These are phyloP conservation scores for Polyergus mexicanus DNA, from an alignment of 1,140 invertebrate species.

Conservation along the genomic window DNA sequence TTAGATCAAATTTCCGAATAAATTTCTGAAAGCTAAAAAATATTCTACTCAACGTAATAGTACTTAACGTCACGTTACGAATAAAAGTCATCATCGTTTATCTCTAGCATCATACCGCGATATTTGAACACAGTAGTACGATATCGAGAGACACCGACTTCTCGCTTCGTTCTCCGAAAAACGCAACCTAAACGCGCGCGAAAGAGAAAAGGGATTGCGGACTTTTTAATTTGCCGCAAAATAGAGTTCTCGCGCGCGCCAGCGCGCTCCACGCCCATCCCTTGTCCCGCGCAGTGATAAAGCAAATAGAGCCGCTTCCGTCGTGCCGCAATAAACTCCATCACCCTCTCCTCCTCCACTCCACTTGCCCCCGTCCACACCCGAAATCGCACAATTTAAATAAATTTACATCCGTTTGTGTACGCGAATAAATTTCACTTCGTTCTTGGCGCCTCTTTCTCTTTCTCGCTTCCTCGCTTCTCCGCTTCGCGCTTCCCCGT, in stretches of 20 bases:
- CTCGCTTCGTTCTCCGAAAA: slow-evolving; percentile 46
- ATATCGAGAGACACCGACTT: slow-evolving; percentile 1
- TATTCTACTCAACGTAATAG: not conserved
- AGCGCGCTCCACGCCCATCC: slow-evolving; percentile 82
- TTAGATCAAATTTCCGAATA: not conserved
- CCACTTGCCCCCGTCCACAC: slow-evolving; percentile 76
- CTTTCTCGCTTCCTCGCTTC: slow-evolving; percentile 34
- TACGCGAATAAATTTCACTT: slow-evolving; percentile 85
- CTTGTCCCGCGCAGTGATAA: slow-evolving; percentile 85
- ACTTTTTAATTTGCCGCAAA: slow-evolving; percentile 85
- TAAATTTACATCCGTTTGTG: slow-evolving; percentile 87
- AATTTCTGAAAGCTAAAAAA: not conserved
- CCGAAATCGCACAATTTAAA: slow-evolving; percentile 86
- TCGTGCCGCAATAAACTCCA: slow-evolving; percentile 84
- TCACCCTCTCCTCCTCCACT: slow-evolving; percentile 17
- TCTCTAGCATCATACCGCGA: not conserved
- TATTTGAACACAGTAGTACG: not conserved
- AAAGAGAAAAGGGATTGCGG: slow-evolving; percentile 47
- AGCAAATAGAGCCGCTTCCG: slow-evolving; percentile 85
- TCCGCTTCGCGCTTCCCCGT: not conserved
- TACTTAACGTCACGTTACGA: not conserved
- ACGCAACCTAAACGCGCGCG: slow-evolving; percentile 56
- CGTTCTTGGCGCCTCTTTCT: slow-evolving; percentile 78
- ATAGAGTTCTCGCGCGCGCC: slow-evolving; percentile 80
- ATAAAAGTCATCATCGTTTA: not conserved